These are phyloP conservation scores for Pristionchus fissidentatus DNA, from an alignment of 2,888 invertebrate species.

Conservation along the genomic window DNA sequence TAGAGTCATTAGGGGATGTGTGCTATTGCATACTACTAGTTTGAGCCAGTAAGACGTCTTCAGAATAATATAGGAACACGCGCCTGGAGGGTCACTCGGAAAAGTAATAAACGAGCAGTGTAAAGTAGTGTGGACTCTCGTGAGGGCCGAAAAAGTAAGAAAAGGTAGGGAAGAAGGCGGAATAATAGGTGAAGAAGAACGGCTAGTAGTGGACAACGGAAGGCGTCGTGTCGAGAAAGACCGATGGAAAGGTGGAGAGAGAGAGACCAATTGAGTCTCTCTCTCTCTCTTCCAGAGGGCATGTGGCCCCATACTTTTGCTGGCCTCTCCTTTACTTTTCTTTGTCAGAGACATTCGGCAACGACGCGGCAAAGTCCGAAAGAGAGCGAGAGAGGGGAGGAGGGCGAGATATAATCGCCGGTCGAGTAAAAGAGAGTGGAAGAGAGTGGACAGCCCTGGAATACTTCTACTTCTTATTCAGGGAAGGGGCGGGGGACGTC, in stretches of 20 bases:
- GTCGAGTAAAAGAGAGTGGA: neutral
- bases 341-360: conserved; percentile 17
- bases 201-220: neutral
- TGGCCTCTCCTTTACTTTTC: conserved; percentile 42
- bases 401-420: conserved; percentile 4
- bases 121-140: conserved; percentile 33
- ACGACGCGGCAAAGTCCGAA: conserved; percentile 28
- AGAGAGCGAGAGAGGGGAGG: neutral
- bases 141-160: neutral
- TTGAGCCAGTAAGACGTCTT: too few relatives aligned
- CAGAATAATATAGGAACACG: neutral
- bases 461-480: neutral
- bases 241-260: neutral
- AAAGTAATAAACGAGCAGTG: conserved; percentile 28
- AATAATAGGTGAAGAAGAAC: conserved; percentile 35
- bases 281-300: neutral
- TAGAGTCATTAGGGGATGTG: too few relatives aligned
- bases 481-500: too few relatives aligned
- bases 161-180: neutral
- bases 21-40: neutral
- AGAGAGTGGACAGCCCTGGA: neutral
- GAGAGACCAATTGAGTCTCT: conserved; percentile 1
- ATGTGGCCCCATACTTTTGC: conserved; percentile 31
- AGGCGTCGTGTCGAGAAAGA: neutral
- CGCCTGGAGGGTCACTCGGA: neutral